Conservation (phyloP, 2,113 vertebrate genomes). For the Naja naja region DNA sequence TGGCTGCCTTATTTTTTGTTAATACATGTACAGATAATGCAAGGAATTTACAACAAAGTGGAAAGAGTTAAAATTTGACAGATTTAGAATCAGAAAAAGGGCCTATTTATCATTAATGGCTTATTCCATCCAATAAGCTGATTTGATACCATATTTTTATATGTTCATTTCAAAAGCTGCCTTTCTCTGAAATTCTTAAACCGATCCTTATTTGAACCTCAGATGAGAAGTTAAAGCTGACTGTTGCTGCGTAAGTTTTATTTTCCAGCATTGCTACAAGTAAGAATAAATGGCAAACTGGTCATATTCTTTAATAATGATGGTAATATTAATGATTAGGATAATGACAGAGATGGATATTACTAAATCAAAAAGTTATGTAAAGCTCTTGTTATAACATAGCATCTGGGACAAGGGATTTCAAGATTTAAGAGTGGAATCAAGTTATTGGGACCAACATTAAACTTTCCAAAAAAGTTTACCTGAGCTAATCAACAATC, state of each 20-base stretch:
- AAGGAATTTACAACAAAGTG: slow-evolving; percentile 50
- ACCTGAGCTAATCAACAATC: neutral
- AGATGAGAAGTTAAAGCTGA: slow-evolving; percentile 10
- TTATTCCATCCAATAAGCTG: slow-evolving; percentile 46
- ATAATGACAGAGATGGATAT: neutral
- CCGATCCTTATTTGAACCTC: neutral
- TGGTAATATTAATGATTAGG: fast-evolving
- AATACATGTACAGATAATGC: slow-evolving; percentile 63
- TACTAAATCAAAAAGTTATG: neutral
- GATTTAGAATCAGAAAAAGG: neutral
- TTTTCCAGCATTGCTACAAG: slow-evolving; percentile 27
- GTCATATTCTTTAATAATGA: fast-evolving
- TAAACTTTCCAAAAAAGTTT: no score
- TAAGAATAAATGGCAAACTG: neutral
- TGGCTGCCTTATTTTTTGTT: slow-evolving; percentile 61
- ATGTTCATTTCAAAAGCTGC: neutral
- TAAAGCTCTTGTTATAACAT: neutral
- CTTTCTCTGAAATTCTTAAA: slow-evolving; percentile 31
- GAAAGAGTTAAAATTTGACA: slow-evolving; percentile 68
- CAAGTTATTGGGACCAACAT: neutral
- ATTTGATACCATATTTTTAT: slow-evolving; percentile 46
- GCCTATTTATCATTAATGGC: slow-evolving; percentile 49
- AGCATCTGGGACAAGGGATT: neutral
- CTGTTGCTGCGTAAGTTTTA: slow-evolving; percentile 11
- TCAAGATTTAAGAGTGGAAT: neutral